Conservation (phyloP, 2,888 invertebrate genomes). For the Rhodophaea formosa region DNA sequence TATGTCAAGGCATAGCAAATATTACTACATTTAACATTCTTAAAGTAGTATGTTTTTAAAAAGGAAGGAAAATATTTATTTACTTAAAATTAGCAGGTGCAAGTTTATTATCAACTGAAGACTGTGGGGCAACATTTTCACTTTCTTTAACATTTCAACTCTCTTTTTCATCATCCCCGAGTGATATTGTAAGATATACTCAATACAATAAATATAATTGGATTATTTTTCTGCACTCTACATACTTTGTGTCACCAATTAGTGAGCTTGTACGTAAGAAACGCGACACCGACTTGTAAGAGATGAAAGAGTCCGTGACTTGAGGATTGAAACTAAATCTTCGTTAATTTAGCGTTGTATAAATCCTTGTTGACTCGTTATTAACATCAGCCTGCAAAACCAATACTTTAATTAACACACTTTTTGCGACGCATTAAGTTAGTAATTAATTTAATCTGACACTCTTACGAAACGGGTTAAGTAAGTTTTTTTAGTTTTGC, state of each 20-base stretch:
- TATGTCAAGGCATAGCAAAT: too few relatives aligned
- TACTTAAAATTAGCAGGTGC: too few relatives aligned
- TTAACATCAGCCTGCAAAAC: background rate
- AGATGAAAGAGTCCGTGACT: conserved; percentile 25
- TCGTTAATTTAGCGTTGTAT: conserved; percentile 23
- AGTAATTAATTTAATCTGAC: background rate
- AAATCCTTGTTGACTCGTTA: conserved; percentile 15
- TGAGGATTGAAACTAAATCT: conserved; percentile 22
- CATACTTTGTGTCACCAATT: conserved; percentile 4
- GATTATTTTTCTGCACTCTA: background rate
- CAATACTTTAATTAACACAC: conserved; percentile 3
- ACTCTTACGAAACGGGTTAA: background rate
- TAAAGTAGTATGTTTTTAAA: too few relatives aligned
- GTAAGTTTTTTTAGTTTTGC: background rate
- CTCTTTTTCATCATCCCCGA: too few relatives aligned
- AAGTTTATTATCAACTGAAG: too few relatives aligned
- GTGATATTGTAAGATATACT: too few relatives aligned
- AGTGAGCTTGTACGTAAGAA: conserved; percentile 16
- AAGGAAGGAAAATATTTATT: too few relatives aligned
- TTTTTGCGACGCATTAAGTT: background rate
- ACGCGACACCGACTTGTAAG: conserved; percentile 13
- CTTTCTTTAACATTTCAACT: too few relatives aligned
- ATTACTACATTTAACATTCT: too few relatives aligned
- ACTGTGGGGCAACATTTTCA: too few relatives aligned
- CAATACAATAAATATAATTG: too few relatives aligned